Evolutionary conservation across 2,797 vertebrate species (phyloP).

Genomic region (Thunnus albacares): DNA sequence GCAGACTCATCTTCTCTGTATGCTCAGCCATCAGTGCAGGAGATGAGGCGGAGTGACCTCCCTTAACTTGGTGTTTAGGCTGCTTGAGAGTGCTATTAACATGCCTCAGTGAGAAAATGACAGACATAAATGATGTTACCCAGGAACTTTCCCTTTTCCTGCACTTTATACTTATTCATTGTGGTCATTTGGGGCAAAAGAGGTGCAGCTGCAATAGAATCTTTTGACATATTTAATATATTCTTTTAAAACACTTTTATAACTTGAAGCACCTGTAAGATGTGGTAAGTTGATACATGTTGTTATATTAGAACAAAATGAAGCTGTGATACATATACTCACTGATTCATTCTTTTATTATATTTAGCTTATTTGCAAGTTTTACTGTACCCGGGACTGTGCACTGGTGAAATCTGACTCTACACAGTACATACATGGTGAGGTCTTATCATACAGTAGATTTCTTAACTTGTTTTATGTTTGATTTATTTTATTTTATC

Average conservation of each 20-base stretch:
- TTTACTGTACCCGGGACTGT: no score
- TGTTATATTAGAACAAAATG: no score
- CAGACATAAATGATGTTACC: constrained; percentile 17
- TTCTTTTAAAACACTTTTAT: no score
- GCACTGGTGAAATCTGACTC: no score
- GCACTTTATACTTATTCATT: constrained; percentile 7
- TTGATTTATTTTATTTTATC: not conserved
- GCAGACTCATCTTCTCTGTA: constrained; percentile 43
- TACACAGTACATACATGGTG: no score
- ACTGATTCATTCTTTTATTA: no score
- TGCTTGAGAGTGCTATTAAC: constrained; percentile 34
- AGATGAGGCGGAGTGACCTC: constrained; percentile 47
- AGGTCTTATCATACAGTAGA: no score
- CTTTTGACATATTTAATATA: not conserved
- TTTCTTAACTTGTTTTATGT: no score
- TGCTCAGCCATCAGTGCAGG: constrained; percentile 49
- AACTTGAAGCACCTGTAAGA: no score
- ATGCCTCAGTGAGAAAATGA: constrained; percentile 48
- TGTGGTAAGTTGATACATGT: no score
- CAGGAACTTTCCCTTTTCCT: constrained; percentile 19
- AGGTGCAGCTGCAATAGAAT: not conserved
- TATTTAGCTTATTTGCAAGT: no score
- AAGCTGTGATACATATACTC: no score
- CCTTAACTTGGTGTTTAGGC: constrained; percentile 41
- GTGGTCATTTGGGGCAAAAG: not conserved